Evolutionary conservation across 2,797 vertebrate genomes (phyloP).

Genomic region (Bovichtus variegatus): DNA sequence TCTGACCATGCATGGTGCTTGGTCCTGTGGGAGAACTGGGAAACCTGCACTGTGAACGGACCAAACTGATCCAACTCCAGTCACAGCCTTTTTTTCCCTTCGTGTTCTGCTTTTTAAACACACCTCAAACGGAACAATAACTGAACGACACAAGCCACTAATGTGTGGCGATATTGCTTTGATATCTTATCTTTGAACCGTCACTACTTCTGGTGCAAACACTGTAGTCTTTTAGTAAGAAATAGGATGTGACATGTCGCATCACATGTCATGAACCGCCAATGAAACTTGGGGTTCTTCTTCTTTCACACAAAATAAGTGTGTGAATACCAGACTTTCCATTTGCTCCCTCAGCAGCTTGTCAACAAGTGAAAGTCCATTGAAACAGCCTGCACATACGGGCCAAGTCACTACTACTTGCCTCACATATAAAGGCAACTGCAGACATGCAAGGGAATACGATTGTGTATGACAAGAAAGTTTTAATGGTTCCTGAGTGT

Average conservation of each 20-base stretch:
- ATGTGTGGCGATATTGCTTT: background rate
- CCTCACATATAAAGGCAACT: conserved; percentile 13
- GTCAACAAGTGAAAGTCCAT: conserved; percentile 63
- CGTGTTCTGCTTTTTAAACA: conserved; percentile 25
- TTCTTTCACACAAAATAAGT: conserved; percentile 31
- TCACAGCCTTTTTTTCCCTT: conserved; percentile 18
- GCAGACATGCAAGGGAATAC: conserved; percentile 4
- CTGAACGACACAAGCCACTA: background rate
- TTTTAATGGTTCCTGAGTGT: conserved; percentile 18
- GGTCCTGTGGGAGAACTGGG: conserved; percentile 75
- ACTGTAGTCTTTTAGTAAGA: conserved; percentile 21
- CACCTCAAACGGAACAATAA: background rate
- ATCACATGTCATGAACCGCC: conserved; percentile 31
- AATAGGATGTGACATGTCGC: conserved; percentile 39
- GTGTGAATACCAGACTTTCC: conserved; percentile 35
- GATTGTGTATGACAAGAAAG: conserved; percentile 1
- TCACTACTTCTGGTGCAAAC: conserved; percentile 7
- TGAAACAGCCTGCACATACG: conserved; percentile 24
- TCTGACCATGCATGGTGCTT: conserved; percentile 74
- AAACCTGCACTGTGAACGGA: conserved; percentile 57
- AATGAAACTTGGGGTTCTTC: conserved; percentile 29
- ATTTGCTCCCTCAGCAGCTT: conserved; percentile 37
- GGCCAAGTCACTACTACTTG: conserved; percentile 26
- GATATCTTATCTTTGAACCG: conserved; percentile 15
- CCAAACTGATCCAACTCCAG: conserved; percentile 37